Base-by-base conservation (phyloP, 2,113 vertebrate genomes). In the Indicator indicator region DNA sequence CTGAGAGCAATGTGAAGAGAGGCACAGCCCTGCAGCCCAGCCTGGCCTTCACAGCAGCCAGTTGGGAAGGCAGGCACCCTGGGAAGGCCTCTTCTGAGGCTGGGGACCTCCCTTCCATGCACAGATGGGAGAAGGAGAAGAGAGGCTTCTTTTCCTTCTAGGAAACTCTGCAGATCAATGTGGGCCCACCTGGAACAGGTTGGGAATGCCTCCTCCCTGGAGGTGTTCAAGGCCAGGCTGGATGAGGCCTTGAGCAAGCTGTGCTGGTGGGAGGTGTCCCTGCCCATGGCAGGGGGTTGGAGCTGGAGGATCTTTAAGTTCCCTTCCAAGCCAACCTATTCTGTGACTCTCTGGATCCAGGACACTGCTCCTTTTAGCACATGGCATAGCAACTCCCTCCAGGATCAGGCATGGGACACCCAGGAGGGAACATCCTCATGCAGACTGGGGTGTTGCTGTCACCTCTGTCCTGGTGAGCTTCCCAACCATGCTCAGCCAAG, bases 361-460 rank as follows among this genome's bases (percentile, higher is more conserved):
- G 42, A 44, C 5, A 16, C 42, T 48, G 19, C 52, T 19, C 23
- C 52, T 26, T 26, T 14, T 64, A 58, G n/a, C 27, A 89, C 30
- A 46, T 0, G 0, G 64, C 88, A 56, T 72, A 62, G 9, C 55
- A 18, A 30, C 24, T 10, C 38, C 28, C 58, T 79, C 60, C 1
- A 87, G 27, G 21, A 23, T 7, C 26, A 38, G 26, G 63, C 1
- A 10, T 71, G 38, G 0, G 0, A 48, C 44, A 54, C 16, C 59
- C 44, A 15, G 54, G 13, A 74, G 36, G 11, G 9, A 68, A 40
- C 7, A 68, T 8, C 28, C 52, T 46, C 50, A 17, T 2, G 5
- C 9, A 78, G 58, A 15, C 14, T 63, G 9, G 15, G 11, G 33
- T 30, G 59, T 1, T 50, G 32, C 23, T 3, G 6, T 60, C 26